Percentiles rank a stretch among this genome's conserved stretches.
phyloP scores from a whole-genome alignment of 1,140 invertebrate species.

The Drosophila saltans region DNA sequence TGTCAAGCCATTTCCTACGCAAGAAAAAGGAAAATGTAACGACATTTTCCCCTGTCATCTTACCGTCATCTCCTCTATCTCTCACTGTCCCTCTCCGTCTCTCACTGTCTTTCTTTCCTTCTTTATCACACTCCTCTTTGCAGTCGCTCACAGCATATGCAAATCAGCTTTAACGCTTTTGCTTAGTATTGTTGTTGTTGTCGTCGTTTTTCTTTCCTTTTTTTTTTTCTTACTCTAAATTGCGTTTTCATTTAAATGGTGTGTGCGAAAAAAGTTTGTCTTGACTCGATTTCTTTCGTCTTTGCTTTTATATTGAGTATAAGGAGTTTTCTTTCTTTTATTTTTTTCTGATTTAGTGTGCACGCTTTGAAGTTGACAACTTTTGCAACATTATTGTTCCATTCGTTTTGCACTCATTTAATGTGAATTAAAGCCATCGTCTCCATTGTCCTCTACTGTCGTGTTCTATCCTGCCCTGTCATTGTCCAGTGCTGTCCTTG shows the following conservation, averaged over 20 bases:
- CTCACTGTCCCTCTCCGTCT: constrained; percentile 17
- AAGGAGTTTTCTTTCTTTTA: not conserved
- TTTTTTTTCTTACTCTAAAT: constrained; percentile 51
- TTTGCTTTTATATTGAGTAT: constrained; percentile 10
- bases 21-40: constrained; percentile 16
- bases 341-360: constrained; percentile 4
- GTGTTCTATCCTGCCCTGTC: too few relatives aligned
- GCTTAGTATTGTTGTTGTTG: constrained; percentile 16
- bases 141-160: constrained; percentile 62
- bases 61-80: constrained; percentile 21
- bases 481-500: not conserved
- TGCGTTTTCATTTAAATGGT: constrained; percentile 76
- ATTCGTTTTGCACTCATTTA: constrained; percentile 2
- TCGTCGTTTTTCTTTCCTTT: constrained; percentile 30
- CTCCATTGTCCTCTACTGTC: not conserved
- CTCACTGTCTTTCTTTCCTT: not conserved
- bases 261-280: constrained; percentile 59
- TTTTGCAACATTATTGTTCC: constrained; percentile 9
- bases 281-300: constrained; percentile 11
- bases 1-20: constrained; percentile 56
- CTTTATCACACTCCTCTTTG: not conserved
- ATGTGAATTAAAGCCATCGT: constrained; percentile 10
- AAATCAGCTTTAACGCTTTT: constrained; percentile 75
- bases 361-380: constrained; percentile 5
- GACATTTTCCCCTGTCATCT: constrained; percentile 6